A percentile compares a stretch with the other conserved stretches of the same genome.
Evolutionary conservation across 2,888 invertebrate species (phyloP).

Genomic region (Ommatoiulus sabulosus): DNA sequence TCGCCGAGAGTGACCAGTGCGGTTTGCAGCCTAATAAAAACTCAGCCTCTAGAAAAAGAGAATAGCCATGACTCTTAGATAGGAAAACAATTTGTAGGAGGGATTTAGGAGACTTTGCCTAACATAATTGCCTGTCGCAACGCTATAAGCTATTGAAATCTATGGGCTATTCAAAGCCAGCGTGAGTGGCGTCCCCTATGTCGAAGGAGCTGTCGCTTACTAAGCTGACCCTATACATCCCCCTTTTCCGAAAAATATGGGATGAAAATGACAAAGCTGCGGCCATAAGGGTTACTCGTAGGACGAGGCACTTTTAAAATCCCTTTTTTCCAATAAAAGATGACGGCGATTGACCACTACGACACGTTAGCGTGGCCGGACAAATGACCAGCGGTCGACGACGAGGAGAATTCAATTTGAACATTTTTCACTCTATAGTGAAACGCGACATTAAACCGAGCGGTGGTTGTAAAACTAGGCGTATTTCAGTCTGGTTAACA

Average conservation of each 20-base stretch:
- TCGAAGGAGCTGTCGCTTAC: neutral
- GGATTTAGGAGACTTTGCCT: constrained; percentile 56
- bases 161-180: neutral
- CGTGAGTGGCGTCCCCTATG: constrained; percentile 27
- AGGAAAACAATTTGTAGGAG: constrained; percentile 56
- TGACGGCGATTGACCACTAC: constrained; percentile 28
- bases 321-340: constrained; percentile 34
- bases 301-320: neutral
- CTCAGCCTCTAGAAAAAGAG: neutral
- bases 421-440: constrained; percentile 7
- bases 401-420: neutral
- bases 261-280: constrained; percentile 34
- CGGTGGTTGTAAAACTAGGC: neutral
- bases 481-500: constrained; percentile 34
- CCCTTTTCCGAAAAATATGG: neutral
- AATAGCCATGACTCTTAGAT: constrained; percentile 50
- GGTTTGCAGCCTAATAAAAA: constrained; percentile 42
- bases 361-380: constrained; percentile 20
- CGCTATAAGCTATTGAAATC: constrained; percentile 38
- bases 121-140: constrained; percentile 56
- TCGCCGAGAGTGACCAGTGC: constrained; percentile 1
- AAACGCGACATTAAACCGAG: constrained; percentile 3
- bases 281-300: neutral
- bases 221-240: neutral
- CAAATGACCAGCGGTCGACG: constrained; percentile 8